Evolutionary conservation across 2,113 vertebrate genomes (phyloP), one percentile per base, ranked within the genome.

Genomic region (Baryphthengus martii): DNA sequence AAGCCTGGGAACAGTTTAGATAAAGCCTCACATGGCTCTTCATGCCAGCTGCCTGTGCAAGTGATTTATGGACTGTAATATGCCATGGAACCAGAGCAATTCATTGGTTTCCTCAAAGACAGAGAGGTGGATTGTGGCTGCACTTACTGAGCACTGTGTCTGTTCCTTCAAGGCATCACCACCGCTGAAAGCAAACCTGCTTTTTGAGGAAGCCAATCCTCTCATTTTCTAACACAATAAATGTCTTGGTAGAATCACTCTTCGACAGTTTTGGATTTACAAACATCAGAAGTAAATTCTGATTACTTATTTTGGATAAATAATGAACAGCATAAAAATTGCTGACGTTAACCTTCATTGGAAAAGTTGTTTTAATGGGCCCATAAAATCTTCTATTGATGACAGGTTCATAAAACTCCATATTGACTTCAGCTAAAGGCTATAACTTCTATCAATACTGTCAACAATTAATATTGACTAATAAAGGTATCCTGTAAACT

Each of bases 291-390:
- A 89, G 90, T 93, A 97, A 96, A 98, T 98, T 96, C 92, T 88
- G 90, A 91, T 94, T 97, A 97, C 97, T 98, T 98, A 97, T 97
- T 98, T 96, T 97, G 88, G 92, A 97, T 97, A 97, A 97, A 96
- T 97, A 97, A 97, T 93, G 91, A 97, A 95, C 72, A 91, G 79
- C 84, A 92, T 96, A 96, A 97, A 97, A 98, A 94, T 80, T 77
- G 94, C 97, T 97, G 98, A 98, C 28, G 52, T 95, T 95, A 97
- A 97, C 95, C 91, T 97, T 97, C 87, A 67, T 93, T 94, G 96
- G 92, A 97, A 94, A 98, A 97, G 96, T 79, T 97, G 88, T 63
- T 96, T 97, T 98, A 98, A 98, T 98, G 97, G 97, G 89, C 33
- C 80, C 94, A 96, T 97, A 97, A 98, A 98, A 96, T 95, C 96